phyloP scores from a whole-genome alignment of 2,888 invertebrate species.

The Rhabditoides inermis region DNA sequence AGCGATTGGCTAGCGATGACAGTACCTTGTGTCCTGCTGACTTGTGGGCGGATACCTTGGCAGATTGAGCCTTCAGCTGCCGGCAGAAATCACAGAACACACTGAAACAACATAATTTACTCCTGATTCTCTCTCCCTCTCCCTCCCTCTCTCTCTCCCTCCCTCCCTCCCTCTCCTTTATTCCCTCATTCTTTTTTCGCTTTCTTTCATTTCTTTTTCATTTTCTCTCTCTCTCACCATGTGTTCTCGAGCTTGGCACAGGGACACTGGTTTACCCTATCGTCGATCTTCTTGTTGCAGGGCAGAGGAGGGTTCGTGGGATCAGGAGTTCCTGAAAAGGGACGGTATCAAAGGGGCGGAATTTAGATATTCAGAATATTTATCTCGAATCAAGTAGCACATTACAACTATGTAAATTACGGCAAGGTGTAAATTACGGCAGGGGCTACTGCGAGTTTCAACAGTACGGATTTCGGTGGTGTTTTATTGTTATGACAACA shows the following conservation, averaged over 20 bases:
- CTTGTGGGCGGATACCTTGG: constrained; percentile 37
- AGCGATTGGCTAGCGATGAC: no score
- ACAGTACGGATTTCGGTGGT: no score
- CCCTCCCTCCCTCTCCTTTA: neutral
- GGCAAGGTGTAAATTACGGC: no score
- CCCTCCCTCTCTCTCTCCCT: no score
- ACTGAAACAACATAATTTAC: constrained; percentile 22
- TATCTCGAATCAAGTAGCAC: no score
- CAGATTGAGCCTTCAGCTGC: constrained; percentile 43
- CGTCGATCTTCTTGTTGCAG: constrained; percentile 50
- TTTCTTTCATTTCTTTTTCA: neutral
- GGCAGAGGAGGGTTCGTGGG: constrained; percentile 50
- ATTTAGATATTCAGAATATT: neutral
- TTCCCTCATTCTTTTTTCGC: neutral
- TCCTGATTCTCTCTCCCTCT: no score
- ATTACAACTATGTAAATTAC: no score
- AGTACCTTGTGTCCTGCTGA: no score
- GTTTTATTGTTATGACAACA: no score
- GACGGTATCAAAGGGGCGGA: neutral
- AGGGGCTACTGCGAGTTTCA: no score
- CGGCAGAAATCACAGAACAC: constrained; percentile 52
- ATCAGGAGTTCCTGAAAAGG: constrained; percentile 37
- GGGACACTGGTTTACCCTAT: constrained; percentile 50
- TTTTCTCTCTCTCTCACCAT: constrained; percentile 23
- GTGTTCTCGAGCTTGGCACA: constrained; percentile 50